Conservation (phyloP, 2,797 vertebrate genomes). For the Saxicola maurus region DNA sequence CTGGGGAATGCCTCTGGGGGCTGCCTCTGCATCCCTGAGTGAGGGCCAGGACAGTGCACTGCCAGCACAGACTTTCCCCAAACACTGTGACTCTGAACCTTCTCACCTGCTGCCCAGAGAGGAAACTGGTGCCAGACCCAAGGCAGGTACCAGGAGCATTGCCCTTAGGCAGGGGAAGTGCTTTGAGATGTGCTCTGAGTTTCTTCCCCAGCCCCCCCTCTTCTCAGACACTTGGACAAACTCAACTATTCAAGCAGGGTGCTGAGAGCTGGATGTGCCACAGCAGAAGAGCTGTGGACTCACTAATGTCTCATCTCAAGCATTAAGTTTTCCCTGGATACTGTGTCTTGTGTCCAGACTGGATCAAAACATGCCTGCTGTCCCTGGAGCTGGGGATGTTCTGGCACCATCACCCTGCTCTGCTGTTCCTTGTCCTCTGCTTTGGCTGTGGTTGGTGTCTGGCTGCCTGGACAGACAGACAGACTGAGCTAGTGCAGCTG, state of each 20-base stretch:
- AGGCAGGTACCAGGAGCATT: not conserved
- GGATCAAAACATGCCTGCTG: not conserved
- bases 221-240: not conserved
- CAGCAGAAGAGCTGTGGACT: not conserved
- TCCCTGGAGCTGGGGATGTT: not conserved
- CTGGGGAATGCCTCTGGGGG: not conserved
- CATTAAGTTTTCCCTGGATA: not conserved
- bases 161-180: not conserved
- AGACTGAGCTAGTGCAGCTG: not conserved
- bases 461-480: not conserved
- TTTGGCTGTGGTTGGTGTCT: not conserved
- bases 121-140: not conserved
- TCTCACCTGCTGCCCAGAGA: not conserved
- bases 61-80: not conserved
- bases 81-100: not conserved
- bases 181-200: not conserved
- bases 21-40: rapidly evolving
- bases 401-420: not conserved
- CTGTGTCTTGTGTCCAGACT: not conserved
- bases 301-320: rapidly evolving
- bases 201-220: not conserved
- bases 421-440: not conserved
- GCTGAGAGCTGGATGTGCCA: not conserved
- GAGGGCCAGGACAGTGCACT: rapidly evolving
- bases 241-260: not conserved